phyloP scores from a whole-genome alignment of 2,113 vertebrate genomes.

The Leucosticte australis region DNA sequence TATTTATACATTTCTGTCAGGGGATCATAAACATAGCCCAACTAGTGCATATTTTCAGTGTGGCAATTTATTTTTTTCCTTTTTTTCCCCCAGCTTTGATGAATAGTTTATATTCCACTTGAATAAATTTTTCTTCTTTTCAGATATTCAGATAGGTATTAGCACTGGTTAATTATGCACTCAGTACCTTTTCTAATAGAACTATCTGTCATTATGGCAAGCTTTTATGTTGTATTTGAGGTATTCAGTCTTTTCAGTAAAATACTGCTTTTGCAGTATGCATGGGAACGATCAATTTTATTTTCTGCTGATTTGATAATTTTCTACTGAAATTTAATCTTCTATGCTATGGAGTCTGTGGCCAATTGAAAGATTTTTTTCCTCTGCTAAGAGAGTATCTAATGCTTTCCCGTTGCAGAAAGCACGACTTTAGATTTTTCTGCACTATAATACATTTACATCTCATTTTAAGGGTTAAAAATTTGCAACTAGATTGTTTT shows the following conservation, averaged over 20 bases:
- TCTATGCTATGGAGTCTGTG: not conserved
- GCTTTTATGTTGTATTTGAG: conserved; percentile 54
- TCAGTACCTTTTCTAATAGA: conserved; percentile 65
- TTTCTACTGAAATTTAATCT: conserved; percentile 56
- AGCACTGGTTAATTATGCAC: conserved; percentile 65
- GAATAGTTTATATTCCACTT: conserved; percentile 66
- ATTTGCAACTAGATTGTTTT: not conserved
- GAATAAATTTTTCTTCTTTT: conserved; percentile 64
- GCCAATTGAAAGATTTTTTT: not conserved
- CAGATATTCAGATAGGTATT: conserved; percentile 66
- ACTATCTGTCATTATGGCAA: conserved; percentile 63
- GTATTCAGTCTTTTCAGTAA: conserved; percentile 43
- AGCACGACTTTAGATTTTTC: not conserved
- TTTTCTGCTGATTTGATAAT: conserved; percentile 66
- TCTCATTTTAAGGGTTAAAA: not conserved
- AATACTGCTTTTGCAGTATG: conserved; percentile 44
- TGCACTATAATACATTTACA: not conserved
- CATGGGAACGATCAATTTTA: conserved; percentile 49
- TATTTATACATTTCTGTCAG: conserved; percentile 73
- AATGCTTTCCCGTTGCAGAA: conserved; percentile 7
- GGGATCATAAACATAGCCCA: conserved; percentile 68
- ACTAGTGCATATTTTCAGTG: conserved; percentile 56
- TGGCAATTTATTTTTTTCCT: conserved; percentile 37
- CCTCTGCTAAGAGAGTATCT: not conserved
- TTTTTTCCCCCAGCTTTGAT: conserved; percentile 34